Conservation (phyloP, 2,888 invertebrate species). For the Eugnorisma glareosa region DNA sequence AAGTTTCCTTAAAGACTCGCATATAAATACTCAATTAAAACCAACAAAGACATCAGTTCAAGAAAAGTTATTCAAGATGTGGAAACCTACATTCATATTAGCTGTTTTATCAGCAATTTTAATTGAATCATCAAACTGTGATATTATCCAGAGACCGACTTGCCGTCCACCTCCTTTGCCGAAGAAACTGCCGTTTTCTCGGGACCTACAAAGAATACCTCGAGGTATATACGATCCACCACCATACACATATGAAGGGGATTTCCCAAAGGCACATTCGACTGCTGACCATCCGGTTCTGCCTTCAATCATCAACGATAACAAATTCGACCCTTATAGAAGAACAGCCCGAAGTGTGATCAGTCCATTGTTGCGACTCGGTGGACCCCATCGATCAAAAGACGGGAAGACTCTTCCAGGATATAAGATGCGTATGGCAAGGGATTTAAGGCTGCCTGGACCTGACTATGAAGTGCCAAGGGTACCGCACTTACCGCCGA, state of each 20-base stretch:
- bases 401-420: neutral
- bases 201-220: slow-evolving; percentile 1
- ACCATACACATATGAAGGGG: slow-evolving; percentile 30
- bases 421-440: slow-evolving; percentile 19
- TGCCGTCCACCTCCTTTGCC: slow-evolving; percentile 12
- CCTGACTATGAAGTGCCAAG: slow-evolving; percentile 22
- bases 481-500: slow-evolving; percentile 14
- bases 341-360: slow-evolving; percentile 51
- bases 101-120: slow-evolving; percentile 30
- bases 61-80: slow-evolving; percentile 38
- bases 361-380: slow-evolving; percentile 2
- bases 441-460: slow-evolving; percentile 37
- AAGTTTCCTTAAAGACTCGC: slow-evolving; percentile 34
- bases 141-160: neutral
- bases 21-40: slow-evolving; percentile 34
- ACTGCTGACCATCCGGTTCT: slow-evolving; percentile 30
- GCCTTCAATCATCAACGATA: slow-evolving; percentile 32
- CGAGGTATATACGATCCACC: slow-evolving; percentile 43
- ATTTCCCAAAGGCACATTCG: slow-evolving; percentile 18
- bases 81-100: slow-evolving; percentile 23
- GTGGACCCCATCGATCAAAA: neutral
- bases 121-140: slow-evolving; percentile 35
- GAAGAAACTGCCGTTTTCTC: neutral
- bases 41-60: slow-evolving; percentile 3
- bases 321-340: slow-evolving; percentile 23